phyloP scores from a whole-genome alignment of 1,140 invertebrate genomes.

The Zaprionus lachaisei region DNA sequence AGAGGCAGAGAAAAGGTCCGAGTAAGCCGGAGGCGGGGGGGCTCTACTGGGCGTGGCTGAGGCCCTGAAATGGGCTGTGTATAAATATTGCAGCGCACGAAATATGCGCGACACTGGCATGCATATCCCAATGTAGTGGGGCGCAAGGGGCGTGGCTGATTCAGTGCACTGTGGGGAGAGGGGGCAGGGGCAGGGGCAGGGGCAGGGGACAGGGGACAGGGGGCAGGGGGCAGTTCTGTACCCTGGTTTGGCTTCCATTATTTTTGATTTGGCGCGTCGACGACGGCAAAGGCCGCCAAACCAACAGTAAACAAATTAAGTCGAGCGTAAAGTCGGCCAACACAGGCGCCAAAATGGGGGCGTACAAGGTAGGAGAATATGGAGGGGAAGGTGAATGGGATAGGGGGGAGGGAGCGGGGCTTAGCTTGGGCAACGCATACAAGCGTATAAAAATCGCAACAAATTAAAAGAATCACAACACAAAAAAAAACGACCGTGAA shows the following conservation, averaged over 20 bases:
- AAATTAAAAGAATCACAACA: constrained; percentile 73
- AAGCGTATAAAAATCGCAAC: constrained; percentile 76
- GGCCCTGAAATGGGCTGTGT: constrained; percentile 26
- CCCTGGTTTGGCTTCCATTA: constrained; percentile 35
- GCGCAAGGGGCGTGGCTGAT: not conserved
- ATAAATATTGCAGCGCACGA: constrained; percentile 73
- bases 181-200: too few species aligned
- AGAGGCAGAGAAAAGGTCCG: not conserved
- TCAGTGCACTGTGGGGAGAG: not conserved
- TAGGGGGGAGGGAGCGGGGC: not conserved
- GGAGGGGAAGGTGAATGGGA: not conserved
- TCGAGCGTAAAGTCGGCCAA: constrained; percentile 76
- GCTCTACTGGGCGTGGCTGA: not conserved
- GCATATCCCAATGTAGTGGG: not conserved
- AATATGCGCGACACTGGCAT: constrained; percentile 65
- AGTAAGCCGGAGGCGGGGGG: constrained; percentile 1
- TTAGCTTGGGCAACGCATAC: constrained; percentile 36
- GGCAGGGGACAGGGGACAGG: too few species aligned
- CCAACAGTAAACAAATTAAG: constrained; percentile 82
- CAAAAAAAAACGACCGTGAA: constrained; percentile 44
- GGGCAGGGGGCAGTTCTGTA: not conserved
- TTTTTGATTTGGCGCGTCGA: constrained; percentile 62
- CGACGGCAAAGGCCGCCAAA: constrained; percentile 72
- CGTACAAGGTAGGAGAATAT: not conserved
- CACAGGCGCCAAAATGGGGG: constrained; percentile 34